phyloP scores from a whole-genome alignment of 2,113 vertebrate genomes.

The Eolophus roseicapilla region DNA sequence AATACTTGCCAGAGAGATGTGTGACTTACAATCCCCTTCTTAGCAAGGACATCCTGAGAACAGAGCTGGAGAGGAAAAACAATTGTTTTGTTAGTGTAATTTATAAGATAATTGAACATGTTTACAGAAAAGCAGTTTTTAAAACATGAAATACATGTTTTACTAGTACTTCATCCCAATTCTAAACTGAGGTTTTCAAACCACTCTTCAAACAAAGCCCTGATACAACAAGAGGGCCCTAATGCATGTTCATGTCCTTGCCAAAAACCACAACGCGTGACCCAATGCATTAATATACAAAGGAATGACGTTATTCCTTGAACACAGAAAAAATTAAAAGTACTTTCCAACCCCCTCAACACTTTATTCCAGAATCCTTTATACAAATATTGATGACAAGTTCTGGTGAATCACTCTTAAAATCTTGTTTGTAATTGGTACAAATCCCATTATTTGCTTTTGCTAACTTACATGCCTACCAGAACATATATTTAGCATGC shows the following conservation, averaged over 20 bases:
- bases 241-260: constrained; percentile 6
- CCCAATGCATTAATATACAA: constrained; percentile 27
- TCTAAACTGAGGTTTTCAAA: not conserved
- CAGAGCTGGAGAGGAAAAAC: constrained; percentile 10
- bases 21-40: not conserved
- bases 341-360: not conserved
- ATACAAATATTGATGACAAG: constrained; percentile 1
- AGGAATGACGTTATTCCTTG: constrained; percentile 27
- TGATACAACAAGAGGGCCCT: constrained; percentile 14
- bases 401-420: constrained; percentile 10
- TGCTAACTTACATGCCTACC: not conserved
- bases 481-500: not conserved
- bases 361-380: not conserved
- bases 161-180: not conserved
- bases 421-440: not conserved
- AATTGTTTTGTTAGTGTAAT: not conserved
- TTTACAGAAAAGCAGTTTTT: not conserved
- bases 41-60: not conserved
- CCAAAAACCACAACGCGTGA: constrained; percentile 47
- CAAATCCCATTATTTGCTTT: constrained; percentile 13
- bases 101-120: not conserved
- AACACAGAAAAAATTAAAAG: constrained; percentile 7
- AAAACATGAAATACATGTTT: not conserved
- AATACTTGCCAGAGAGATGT: constrained; percentile 57
- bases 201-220: constrained; percentile 37